Evolutionary conservation across 1,140 invertebrate species (phyloP).

Genomic region (Eurosta solidaginis): DNA sequence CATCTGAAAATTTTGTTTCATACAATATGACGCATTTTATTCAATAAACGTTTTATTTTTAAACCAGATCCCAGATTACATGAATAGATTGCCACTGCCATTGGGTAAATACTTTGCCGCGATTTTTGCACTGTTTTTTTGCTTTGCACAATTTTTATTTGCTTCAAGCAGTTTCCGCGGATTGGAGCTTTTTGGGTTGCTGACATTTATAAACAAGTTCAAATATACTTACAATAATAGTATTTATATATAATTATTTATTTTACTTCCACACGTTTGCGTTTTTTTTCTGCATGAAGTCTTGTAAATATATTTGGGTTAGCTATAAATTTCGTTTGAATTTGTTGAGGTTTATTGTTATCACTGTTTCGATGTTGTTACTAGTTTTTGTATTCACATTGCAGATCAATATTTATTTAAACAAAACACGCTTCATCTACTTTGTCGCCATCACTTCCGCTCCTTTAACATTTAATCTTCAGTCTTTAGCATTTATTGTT

Average conservation of each 20-base stretch:
- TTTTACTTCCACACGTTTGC: not conserved
- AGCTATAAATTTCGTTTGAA: not conserved
- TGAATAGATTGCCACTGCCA: not conserved
- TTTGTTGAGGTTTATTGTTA: slow-evolving; percentile 11
- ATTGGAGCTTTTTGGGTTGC: not conserved
- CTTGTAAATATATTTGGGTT: not conserved
- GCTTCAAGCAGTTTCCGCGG: not conserved
- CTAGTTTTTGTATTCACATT: not conserved
- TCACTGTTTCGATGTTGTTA: too few relatives aligned
- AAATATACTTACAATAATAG: not conserved
- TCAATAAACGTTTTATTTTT: not conserved
- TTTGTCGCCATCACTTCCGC: not conserved
- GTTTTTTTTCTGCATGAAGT: not conserved
- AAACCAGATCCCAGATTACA: not conserved
- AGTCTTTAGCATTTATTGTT: not conserved
- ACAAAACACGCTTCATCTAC: not conserved
- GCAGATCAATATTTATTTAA: not conserved
- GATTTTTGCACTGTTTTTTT: not conserved
- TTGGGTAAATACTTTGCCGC: not conserved
- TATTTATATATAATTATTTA: too few relatives aligned
- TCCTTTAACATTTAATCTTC: not conserved
- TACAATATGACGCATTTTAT: too few relatives aligned
- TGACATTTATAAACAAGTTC: not conserved
- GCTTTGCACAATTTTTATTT: not conserved
- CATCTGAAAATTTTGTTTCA: too few relatives aligned